Percentiles rank a stretch among this genome's conserved stretches.
Conservation (phyloP, 37 sponge, comb jelly and placozoan genomes). For the Bolinopsis microptera region DNA sequence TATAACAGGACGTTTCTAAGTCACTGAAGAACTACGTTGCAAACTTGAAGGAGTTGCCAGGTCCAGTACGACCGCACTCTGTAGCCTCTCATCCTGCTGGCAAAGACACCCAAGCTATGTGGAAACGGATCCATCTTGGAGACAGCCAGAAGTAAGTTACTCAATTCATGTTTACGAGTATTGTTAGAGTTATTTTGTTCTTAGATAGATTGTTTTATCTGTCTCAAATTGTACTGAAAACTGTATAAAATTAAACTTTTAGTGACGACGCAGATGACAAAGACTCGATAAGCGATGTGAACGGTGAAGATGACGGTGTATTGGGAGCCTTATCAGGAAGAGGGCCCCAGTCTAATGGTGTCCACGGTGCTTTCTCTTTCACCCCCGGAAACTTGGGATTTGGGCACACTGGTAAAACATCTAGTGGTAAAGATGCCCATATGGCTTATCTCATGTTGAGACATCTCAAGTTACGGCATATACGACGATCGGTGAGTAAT, state of each 20-base stretch:
- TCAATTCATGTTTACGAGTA: too few species aligned
- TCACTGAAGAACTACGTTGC: slow-evolving; percentile 63
- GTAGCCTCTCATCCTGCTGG: slow-evolving; percentile 50
- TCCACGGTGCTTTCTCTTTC: slow-evolving; percentile 59
- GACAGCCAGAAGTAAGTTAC: slow-evolving; percentile 15
- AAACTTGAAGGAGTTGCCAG: slow-evolving; percentile 7
- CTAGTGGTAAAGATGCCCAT: slow-evolving; percentile 49
- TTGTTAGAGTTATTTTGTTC: too few species aligned
- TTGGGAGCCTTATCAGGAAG: slow-evolving; percentile 42
- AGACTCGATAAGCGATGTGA: slow-evolving; percentile 28
- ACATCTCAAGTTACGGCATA: slow-evolving; percentile 35
- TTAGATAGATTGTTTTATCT: not conserved
- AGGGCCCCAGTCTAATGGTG: slow-evolving; percentile 40
- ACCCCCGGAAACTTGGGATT: slow-evolving; percentile 55
- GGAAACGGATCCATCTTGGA: slow-evolving; percentile 24
- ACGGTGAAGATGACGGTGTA: slow-evolving; percentile 52
- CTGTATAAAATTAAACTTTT: not conserved
- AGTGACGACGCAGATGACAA: slow-evolving; percentile 39
- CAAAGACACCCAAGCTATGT: slow-evolving; percentile 41
- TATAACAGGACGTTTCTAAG: slow-evolving; percentile 35
- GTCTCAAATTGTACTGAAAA: not conserved
- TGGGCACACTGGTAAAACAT: slow-evolving; percentile 55
- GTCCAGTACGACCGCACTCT: not conserved
- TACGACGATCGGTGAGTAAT: slow-evolving; percentile 7
- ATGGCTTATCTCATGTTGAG: slow-evolving; percentile 63